Evolutionary conservation across 2,797 vertebrate genomes (phyloP).

Genomic region (Scyliorhinus canicula): DNA sequence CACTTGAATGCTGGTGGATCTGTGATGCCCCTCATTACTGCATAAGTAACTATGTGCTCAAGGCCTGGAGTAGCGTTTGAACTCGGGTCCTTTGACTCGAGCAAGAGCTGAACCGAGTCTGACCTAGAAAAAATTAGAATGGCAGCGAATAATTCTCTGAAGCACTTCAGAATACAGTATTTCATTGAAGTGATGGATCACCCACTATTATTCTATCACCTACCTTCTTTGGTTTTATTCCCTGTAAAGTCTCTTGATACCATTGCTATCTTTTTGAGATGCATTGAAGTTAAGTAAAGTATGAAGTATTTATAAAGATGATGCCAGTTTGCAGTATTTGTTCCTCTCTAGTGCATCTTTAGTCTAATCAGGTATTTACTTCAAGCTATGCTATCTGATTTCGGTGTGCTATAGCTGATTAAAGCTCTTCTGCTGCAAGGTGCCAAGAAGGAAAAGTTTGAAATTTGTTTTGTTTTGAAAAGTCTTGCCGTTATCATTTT

Average conservation of each 20-base stretch:
- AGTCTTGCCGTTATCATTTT: neutral
- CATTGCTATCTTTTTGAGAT: neutral
- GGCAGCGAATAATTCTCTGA: neutral
- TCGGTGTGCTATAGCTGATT: neutral
- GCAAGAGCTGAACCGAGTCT: neutral
- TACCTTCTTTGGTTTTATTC: neutral
- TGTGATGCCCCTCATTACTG: neutral
- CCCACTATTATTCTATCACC: neutral
- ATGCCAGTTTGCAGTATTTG: conserved; percentile 10
- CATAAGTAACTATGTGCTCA: neutral
- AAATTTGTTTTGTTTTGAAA: neutral
- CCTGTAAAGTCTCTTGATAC: neutral
- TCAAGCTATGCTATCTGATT: neutral
- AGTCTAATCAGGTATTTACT: neutral
- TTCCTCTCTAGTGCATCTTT: neutral
- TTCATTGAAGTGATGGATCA: neutral
- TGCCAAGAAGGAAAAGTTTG: neutral
- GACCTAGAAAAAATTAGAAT: neutral
- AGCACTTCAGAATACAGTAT: neutral
- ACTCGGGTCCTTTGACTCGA: neutral
- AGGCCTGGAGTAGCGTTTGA: neutral
- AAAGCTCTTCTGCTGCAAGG: neutral
- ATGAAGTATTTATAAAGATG: neutral
- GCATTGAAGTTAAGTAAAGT: neutral
- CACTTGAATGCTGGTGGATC: neutral